Base-by-base conservation (phyloP, 2,888 invertebrate genomes). In the Drosophila meridionalis region DNA sequence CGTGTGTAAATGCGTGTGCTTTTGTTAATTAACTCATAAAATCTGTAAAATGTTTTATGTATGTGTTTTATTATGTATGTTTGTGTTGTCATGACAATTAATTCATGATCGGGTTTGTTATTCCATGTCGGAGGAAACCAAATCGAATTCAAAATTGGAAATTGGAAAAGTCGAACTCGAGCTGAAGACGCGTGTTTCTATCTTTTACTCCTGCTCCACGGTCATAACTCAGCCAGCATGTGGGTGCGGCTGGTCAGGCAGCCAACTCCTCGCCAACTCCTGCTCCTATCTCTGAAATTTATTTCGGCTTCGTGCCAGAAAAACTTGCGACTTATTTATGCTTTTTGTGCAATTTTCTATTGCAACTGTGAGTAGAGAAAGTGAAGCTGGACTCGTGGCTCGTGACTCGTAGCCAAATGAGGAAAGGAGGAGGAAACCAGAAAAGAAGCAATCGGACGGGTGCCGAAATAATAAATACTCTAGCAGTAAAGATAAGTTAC, bases 361-460 rank as follows among this genome's bases (percentile, higher is more conserved):
- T 55, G 56, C 55, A 63, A 64, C 58, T 57, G 42, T 53, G 42
- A 69, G 66, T 48, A 64, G 85, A 75, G 84, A 89, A 87, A 84
- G 84, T 84, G 81, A 42, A 73, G 68, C 69, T 58, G 14, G 43
- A 50, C 70, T 69, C 69, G 62, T 72, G 72, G 77, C 50, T 52
- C 47, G 47, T 47, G 28, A 47, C 47, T 28, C 7, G 62, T 42
- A 53, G 56, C 28, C 20, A 30, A 60, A 8, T 43, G n/a, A 50
- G 14, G 47, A 43, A n/a, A 2, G 6, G 30, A 3, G 52, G 52
- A 9, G 32, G 3, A 12, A 12, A 12, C 12, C 4, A 3, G 20
- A 5, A 12, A 52, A 20, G n/a, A 30, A 11, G 32, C 11, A 7
- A 20, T 34, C 34, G 6, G 9, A 32, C 2, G 48, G 6, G 59